Conservation (phyloP, 2,888 invertebrate species). For the Unio delphinus region DNA sequence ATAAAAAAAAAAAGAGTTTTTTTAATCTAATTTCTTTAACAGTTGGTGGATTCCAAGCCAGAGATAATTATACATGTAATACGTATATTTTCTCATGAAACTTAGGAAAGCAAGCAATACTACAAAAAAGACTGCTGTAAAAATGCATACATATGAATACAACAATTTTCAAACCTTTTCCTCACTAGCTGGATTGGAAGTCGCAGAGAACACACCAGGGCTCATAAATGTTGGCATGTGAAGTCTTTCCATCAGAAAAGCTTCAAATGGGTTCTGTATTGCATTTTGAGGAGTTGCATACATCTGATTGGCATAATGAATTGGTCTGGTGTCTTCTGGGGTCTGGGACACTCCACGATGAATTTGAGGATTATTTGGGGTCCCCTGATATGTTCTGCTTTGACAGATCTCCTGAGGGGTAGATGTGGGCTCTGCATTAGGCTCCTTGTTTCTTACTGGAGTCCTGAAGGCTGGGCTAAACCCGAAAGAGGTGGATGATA, state of each 20-base stretch:
- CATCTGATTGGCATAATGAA: conserved; percentile 14
- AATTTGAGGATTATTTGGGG: too few species aligned
- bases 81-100: too few species aligned
- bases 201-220: conserved; percentile 60
- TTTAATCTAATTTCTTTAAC: too few species aligned
- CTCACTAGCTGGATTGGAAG: conserved; percentile 51
- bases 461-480: conserved; percentile 37
- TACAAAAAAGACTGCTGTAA: too few species aligned
- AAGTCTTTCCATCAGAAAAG: conserved; percentile 44
- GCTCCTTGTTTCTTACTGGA: conserved; percentile 21
- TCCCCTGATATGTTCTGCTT: too few species aligned
- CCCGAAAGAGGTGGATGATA: conserved; percentile 37
- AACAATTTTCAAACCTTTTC: conserved; percentile 24
- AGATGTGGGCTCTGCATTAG: neutral
- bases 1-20: too few species aligned
- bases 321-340: conserved; percentile 24
- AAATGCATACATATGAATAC: too few species aligned
- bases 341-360: conserved; percentile 22
- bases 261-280: conserved; percentile 64
- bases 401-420: conserved; percentile 15
- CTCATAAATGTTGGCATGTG: conserved; percentile 61
- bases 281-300: conserved; percentile 37
- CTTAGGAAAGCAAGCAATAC: too few species aligned
- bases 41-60: too few species aligned
- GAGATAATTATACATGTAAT: too few species aligned